Conservation (phyloP, 2,113 vertebrate species). For the Craseonycteris thonglongyai region DNA sequence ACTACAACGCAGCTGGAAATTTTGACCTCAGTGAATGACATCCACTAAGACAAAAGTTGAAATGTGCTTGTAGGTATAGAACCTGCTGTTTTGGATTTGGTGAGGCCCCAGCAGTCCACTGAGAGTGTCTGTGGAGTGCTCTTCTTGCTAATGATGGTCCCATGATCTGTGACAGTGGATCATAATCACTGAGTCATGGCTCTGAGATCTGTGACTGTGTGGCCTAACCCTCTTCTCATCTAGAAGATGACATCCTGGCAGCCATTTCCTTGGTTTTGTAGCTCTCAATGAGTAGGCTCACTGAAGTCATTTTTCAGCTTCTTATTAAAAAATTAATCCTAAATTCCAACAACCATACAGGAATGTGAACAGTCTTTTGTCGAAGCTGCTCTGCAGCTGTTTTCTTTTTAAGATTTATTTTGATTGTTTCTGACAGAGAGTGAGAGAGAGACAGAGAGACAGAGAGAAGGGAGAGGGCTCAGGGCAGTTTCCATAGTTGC, state of each 20-base stretch:
- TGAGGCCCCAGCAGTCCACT: neutral
- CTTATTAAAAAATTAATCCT: too few species aligned
- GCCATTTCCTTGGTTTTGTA: neutral
- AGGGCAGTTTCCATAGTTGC: too few species aligned
- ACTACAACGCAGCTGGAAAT: slow-evolving; percentile 40
- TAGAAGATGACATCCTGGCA: neutral
- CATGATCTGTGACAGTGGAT: neutral
- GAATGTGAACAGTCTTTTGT: too few species aligned
- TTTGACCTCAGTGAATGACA: slow-evolving; percentile 24
- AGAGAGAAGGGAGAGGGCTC: too few species aligned
- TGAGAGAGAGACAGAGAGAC: too few species aligned
- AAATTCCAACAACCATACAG: too few species aligned
- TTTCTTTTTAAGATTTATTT: too few species aligned
- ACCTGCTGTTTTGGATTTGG: neutral
- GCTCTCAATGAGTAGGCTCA: neutral
- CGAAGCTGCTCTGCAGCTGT: too few species aligned
- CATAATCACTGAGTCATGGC: neutral
- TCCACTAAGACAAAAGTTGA: slow-evolving; percentile 23
- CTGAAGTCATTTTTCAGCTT: neutral
- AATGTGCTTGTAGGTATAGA: slow-evolving; percentile 25
- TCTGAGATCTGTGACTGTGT: neutral
- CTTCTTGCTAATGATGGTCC: neutral
- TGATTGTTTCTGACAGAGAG: too few species aligned
- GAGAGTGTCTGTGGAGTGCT: neutral
- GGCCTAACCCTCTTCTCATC: neutral